phyloP scores from a whole-genome alignment of 2,797 vertebrate genomes.

The Oryzias sinensis region DNA sequence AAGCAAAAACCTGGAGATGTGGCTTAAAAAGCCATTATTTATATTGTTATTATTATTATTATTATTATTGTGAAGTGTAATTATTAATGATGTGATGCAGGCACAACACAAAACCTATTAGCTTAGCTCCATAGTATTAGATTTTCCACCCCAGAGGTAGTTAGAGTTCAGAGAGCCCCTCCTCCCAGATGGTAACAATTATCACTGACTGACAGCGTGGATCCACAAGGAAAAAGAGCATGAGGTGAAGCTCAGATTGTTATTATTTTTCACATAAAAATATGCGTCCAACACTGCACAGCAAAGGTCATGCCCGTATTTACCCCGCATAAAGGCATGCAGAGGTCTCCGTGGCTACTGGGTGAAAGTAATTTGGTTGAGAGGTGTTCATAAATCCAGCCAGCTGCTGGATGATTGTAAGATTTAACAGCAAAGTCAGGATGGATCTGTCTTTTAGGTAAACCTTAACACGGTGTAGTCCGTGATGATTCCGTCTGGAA shows the following conservation, averaged over 20 bases:
- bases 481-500: conserved; percentile 16
- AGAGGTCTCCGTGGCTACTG: conserved; percentile 35
- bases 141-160: too few species aligned
- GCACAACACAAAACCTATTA: too few species aligned
- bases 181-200: too few species aligned
- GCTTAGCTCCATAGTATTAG: too few species aligned
- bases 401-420: conserved; percentile 25
- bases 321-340: conserved; percentile 38
- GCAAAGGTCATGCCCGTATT: conserved; percentile 25
- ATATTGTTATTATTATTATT: too few species aligned
- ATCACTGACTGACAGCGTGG: too few species aligned
- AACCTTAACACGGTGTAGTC: conserved; percentile 7
- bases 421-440: conserved; percentile 37
- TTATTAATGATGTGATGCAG: too few species aligned
- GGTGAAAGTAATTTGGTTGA: conserved; percentile 49
- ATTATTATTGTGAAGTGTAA: too few species aligned
- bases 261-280: conserved; percentile 8
- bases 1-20: too few species aligned
- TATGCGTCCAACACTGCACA: conserved; percentile 30
- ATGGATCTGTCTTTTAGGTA: conserved; percentile 24
- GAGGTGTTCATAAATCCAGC: conserved; percentile 47
- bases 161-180: too few species aligned
- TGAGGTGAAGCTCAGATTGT: conserved; percentile 10
- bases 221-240: neutral
- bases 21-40: too few species aligned